Base-by-base conservation (phyloP, 2,888 invertebrate genomes). In the Andrena haemorrhoa region DNA sequence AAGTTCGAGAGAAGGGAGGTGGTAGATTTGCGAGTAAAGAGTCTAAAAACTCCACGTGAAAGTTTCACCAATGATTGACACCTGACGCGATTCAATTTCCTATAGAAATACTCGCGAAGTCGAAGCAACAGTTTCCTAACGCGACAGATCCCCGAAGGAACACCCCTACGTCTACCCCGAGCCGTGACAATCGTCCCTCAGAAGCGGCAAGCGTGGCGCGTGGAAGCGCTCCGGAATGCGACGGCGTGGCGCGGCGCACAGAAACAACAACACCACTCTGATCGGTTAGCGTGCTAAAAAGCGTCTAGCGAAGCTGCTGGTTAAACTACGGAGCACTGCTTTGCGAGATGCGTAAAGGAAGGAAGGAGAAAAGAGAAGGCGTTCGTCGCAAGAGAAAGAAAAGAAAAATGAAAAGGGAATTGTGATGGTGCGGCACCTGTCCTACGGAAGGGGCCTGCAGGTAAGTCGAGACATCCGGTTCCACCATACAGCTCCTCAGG, bases 401-500 rank as follows among this genome's bases (percentile, higher is more conserved):
- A 56, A 31, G 12, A 16, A 23, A 10, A 23, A 23, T n/a, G 16
- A 33, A 29, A 51, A 26, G 63, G 56, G 20, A 10, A 53, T 2
- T n/a, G 3, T 23, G 53, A 56, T 47, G 26, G 29, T 29, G 29
- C 41, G 23, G 95, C 96, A 98, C 98, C 98, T 98, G 98, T 96
- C 98, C 97, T 95, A 98, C 97, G 95, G 98, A 97, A 96, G 98
- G 97, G 95, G 98, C 97, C 96, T 98, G 98, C 94, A 98, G 97
- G 96, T 98, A 98, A 95, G 97, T 97, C 95, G 98, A 97, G 95
- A 98, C 98, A 97, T 98, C 98, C 95, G 96, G 96, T 96, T 98
- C 98, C 96, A 98, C 97, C 98, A 98, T 98, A 96, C 97, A 98
- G 97, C 97, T 97, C 96, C 97, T 97, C 95, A 97, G 96, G 93